Evolutionary conservation across 2,888 invertebrate species (phyloP), one percentile per base, ranked within the genome.

Genomic region (Crocallis elinguaria): DNA sequence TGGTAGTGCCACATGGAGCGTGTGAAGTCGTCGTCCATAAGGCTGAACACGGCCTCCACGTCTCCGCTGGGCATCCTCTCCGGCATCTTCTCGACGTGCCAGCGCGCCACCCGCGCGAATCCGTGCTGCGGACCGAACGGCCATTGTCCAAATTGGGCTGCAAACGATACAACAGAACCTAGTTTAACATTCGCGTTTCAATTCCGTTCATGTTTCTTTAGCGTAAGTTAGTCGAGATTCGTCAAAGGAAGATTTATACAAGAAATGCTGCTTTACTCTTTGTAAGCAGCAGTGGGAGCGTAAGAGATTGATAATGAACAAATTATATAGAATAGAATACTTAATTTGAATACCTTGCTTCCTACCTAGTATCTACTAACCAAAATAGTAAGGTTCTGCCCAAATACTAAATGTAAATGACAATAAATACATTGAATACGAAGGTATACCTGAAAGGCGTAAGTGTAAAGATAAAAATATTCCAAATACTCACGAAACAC

Each of bases 81-180:
- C 4, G 98, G 98, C 69, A 95, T 94, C 81, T 97, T 95, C 87
- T 97, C 97, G 67, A 98, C 93, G 71, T 95, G 95, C 98, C 98
- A 99, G 75, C 96, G 94, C 53, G 96, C 95, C 78, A 98, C 96
- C 77, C 98, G 94, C 45, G 98, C 98, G 93, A 99, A 99, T 49
- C 99, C 98, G 91, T 98, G 98, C 78, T 98, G 98, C 3, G 98
- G 98, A 3, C 98, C 98, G 88, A 95, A 96, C 60, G 95, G 94
- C 98, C 98, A 98, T 67, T 96, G 95, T 49, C 98, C 98, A 88
- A 98, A 98, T 93, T 98, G 97, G 71, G 98, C 98, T 98, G 90
- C 8, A 86, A 84, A 57, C 33, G 25, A 33, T n/a, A 16, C 46
- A 6, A 42, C 7, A 27, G 5, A 27, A 0, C 11, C 5, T 9